Evolutionary conservation across 2,888 invertebrate genomes (phyloP).

Genomic region (Leptinotarsa peninsularis): DNA sequence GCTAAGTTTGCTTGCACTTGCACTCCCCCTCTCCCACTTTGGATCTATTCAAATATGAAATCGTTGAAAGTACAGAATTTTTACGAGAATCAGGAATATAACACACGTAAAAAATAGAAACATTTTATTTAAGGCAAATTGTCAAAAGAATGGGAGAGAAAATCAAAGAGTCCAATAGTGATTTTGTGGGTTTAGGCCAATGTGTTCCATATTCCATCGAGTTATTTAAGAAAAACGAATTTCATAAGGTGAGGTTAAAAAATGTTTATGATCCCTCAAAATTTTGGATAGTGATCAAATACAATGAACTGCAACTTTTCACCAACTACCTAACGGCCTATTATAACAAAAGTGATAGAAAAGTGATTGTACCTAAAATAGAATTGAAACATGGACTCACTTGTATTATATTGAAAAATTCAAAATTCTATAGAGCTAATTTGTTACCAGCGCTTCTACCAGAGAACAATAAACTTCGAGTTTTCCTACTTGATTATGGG

Average conservation of each 20-base stretch:
- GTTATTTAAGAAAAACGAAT: slow-evolving; percentile 20
- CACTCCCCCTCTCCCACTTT: no score
- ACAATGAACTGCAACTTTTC: slow-evolving; percentile 31
- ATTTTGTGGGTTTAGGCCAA: neutral
- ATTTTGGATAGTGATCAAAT: slow-evolving; percentile 38
- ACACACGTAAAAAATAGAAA: no score
- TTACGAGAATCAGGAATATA: no score
- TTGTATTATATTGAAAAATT: slow-evolving; percentile 27
- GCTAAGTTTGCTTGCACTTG: no score
- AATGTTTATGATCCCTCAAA: slow-evolving; percentile 39
- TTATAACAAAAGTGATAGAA: slow-evolving; percentile 23
- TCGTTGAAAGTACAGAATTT: no score
- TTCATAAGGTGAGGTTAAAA: slow-evolving; percentile 30
- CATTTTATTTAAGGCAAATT: no score
- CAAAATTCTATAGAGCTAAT: slow-evolving; percentile 25
- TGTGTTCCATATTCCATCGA: slow-evolving; percentile 26
- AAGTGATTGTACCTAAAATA: slow-evolving; percentile 8
- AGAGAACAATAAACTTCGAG: slow-evolving; percentile 27
- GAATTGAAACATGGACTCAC: slow-evolving; percentile 16
- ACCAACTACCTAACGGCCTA: slow-evolving; percentile 32
- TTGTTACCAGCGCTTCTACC: slow-evolving; percentile 32
- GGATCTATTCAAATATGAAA: no score
- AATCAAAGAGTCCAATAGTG: neutral
- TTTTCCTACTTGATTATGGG: slow-evolving; percentile 40
- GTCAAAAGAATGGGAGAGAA: neutral